Evolutionary conservation across 1,140 invertebrate genomes (phyloP).

Genomic region (Philopotamus ludificatus): DNA sequence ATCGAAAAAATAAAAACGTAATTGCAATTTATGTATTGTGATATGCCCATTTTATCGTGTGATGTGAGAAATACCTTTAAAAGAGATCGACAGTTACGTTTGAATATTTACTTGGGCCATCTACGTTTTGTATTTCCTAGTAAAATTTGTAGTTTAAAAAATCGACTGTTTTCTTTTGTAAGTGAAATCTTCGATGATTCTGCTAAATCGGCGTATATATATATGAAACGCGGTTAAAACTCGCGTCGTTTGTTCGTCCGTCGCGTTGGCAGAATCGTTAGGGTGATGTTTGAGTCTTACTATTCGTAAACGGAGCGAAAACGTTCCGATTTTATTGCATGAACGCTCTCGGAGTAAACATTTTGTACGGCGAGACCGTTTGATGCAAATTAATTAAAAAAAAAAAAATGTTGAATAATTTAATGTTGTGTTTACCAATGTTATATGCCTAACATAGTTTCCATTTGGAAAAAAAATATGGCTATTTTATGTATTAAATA

Average conservation of each 20-base stretch:
- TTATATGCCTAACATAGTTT: slow-evolving; percentile 35
- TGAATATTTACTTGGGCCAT: background rate
- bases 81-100: too few relatives aligned
- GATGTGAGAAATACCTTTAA: too few relatives aligned
- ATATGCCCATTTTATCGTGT: too few relatives aligned
- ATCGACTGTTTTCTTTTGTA: background rate
- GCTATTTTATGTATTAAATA: slow-evolving; percentile 34
- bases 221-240: background rate
- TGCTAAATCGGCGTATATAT: background rate
- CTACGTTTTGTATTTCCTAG: background rate
- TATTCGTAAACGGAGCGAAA: background rate
- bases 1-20: too few relatives aligned
- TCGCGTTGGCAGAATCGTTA: background rate
- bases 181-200: background rate
- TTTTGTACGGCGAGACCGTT: too few relatives aligned
- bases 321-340: background rate
- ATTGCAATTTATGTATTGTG: too few relatives aligned
- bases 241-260: background rate
- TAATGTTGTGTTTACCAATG: slow-evolving; percentile 30
- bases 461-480: slow-evolving; percentile 23
- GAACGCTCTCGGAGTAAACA: slow-evolving; percentile 5
- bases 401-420: slow-evolving; percentile 23
- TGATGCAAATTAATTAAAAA: too few relatives aligned
- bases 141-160: background rate
- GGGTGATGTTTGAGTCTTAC: background rate